These are phyloP conservation scores for Gymnorhina tibicen DNA, from an alignment of 2,113 vertebrate species.

Conservation along the genomic window DNA sequence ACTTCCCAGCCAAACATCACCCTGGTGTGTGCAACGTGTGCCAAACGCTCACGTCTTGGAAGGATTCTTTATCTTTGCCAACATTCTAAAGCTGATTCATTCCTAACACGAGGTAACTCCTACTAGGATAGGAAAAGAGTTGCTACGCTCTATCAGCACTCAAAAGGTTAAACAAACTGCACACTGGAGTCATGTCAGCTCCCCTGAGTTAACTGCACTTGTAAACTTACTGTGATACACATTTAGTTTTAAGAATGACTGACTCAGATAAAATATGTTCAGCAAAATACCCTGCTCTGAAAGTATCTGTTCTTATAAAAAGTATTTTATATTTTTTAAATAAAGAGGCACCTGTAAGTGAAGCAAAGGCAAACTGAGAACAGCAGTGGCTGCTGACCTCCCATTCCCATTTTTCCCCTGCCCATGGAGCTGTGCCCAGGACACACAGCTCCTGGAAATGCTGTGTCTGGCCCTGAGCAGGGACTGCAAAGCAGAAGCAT, in stretches of 20 bases:
- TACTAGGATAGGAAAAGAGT: not conserved
- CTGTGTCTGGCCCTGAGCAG: not conserved
- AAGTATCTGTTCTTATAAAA: not conserved
- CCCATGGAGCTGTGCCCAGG: not conserved
- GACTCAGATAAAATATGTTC: not conserved
- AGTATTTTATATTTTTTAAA: not conserved
- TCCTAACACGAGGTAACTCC: not conserved
- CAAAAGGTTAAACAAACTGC: conserved; percentile 18
- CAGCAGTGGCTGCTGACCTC: not conserved
- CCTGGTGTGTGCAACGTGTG: not conserved
- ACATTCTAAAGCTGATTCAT: not conserved
- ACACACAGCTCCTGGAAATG: not conserved
- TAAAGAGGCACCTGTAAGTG: not conserved
- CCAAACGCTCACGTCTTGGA: not conserved
- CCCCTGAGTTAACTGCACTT: not conserved
- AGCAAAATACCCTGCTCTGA: not conserved
- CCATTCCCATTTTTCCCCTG: not conserved
- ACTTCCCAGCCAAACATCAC: not conserved
- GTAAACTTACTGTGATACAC: not conserved
- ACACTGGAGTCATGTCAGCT: not conserved
- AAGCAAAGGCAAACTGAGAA: not conserved
- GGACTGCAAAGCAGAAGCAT: not conserved
- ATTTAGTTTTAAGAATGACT: not conserved
- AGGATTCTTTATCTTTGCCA: not conserved
- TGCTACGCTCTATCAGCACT: not conserved